phyloP scores from a whole-genome alignment of 2,113 vertebrate species.

The Holacanthus passer region DNA sequence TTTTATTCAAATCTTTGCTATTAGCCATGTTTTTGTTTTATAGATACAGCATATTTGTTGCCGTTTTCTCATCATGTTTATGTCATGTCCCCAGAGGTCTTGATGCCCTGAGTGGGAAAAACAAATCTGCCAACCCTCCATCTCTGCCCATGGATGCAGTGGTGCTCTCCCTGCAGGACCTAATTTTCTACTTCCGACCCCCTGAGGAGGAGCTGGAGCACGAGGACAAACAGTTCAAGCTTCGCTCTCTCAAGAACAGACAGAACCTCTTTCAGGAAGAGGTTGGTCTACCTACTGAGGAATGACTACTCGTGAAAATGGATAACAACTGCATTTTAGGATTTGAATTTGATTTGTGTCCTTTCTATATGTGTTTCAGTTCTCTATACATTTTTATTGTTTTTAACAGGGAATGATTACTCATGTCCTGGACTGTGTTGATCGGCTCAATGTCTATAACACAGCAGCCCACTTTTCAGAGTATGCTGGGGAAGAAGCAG shows the following conservation, averaged over 20 bases:
- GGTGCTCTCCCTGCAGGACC: slow-evolving; percentile 91
- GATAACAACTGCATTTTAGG: background rate
- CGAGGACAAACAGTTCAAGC: slow-evolving; percentile 93
- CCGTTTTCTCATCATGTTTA: background rate
- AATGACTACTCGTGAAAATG: background rate
- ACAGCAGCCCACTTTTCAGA: slow-evolving; percentile 94
- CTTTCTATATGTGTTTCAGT: background rate
- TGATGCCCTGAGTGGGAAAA: slow-evolving; percentile 91
- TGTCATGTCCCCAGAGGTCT: slow-evolving; percentile 83
- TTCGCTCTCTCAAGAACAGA: slow-evolving; percentile 92
- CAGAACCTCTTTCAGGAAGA: slow-evolving; percentile 96
- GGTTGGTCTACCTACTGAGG: slow-evolving; percentile 73
- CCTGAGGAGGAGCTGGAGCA: slow-evolving; percentile 93
- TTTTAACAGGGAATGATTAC: slow-evolving; percentile 91
- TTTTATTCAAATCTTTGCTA: background rate
- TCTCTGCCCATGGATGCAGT: slow-evolving; percentile 90
- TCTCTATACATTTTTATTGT: background rate
- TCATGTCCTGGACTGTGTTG: slow-evolving; percentile 91
- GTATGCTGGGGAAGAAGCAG: slow-evolving; percentile 92
- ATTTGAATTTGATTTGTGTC: background rate
- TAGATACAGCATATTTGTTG: background rate
- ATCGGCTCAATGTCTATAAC: slow-evolving; percentile 93
- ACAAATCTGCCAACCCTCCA: slow-evolving; percentile 80
- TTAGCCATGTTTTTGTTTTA: background rate
- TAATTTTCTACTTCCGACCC: slow-evolving; percentile 93